Conservation (phyloP, 2,888 invertebrate species). For the Synergus gifuensis region DNA sequence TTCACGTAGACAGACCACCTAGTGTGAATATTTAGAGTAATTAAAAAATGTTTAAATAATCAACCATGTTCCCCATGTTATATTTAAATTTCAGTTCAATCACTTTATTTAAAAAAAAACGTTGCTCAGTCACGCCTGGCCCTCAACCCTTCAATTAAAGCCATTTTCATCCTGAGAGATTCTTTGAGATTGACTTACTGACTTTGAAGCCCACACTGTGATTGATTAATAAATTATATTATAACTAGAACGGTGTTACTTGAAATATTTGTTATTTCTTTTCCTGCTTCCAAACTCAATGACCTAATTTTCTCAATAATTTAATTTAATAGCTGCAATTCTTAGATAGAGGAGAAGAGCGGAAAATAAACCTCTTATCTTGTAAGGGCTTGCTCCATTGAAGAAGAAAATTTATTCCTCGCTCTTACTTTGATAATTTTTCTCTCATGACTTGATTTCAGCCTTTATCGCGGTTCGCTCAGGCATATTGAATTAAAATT, state of each 20-base stretch:
- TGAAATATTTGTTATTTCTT: background rate
- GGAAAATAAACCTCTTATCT: slow-evolving; percentile 12
- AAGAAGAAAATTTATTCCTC: slow-evolving; percentile 8
- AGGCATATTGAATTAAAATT: background rate
- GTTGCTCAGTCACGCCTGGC: background rate
- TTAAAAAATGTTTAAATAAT: too few relatives aligned
- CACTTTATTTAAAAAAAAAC: background rate
- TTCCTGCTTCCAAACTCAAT: too few relatives aligned
- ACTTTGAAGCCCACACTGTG: slow-evolving; percentile 13
- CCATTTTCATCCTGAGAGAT: slow-evolving; percentile 12
- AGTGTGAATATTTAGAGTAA: too few relatives aligned
- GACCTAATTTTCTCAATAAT: background rate
- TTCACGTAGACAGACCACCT: too few relatives aligned
- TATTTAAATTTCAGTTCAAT: background rate
- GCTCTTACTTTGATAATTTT: slow-evolving; percentile 18
- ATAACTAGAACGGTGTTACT: background rate
- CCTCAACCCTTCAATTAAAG: slow-evolving; percentile 14
- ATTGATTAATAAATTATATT: background rate
- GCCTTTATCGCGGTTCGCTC: background rate
- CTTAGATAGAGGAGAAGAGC: background rate
- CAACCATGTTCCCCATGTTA: too few relatives aligned
- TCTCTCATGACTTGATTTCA: background rate
- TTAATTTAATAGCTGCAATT: background rate
- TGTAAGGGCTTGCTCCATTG: background rate
- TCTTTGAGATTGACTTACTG: slow-evolving; percentile 16